Evolutionary conservation across 2,888 invertebrate species (phyloP).

Genomic region (Marasmarcha lunaedactyla): DNA sequence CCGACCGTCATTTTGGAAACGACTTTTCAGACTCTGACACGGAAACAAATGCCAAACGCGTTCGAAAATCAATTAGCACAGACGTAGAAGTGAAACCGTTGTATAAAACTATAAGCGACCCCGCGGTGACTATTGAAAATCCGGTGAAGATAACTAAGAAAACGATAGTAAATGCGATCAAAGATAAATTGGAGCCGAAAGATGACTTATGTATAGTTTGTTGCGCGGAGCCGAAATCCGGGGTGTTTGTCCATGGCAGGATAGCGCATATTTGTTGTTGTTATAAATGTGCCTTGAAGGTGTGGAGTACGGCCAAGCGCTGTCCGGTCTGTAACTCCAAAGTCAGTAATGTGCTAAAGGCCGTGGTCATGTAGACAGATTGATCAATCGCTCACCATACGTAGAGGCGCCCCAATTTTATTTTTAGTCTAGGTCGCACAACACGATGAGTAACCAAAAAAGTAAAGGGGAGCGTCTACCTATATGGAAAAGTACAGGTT

Average conservation of each 20-base stretch:
- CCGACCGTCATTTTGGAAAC: constrained; percentile 30
- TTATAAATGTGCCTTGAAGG: constrained; percentile 76
- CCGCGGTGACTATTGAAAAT: constrained; percentile 36
- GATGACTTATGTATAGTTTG: constrained; percentile 72
- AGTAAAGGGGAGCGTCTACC: too few species aligned
- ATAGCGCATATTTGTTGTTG: constrained; percentile 78
- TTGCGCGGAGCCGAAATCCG: constrained; percentile 72
- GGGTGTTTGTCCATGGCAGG: constrained; percentile 76
- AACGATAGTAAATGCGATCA: constrained; percentile 26
- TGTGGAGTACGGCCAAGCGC: constrained; percentile 72
- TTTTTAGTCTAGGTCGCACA: too few species aligned
- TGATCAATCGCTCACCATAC: too few species aligned
- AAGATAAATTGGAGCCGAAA: constrained; percentile 30
- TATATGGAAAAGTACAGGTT: too few species aligned
- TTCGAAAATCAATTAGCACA: constrained; percentile 10
- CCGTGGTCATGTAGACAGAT: constrained; percentile 61
- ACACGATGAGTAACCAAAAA: too few species aligned
- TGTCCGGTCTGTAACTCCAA: constrained; percentile 79
- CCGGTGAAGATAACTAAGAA: constrained; percentile 25
- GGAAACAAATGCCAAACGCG: constrained; percentile 18
- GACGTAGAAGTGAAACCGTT: constrained; percentile 31
- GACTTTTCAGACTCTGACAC: background rate
- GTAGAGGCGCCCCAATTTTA: too few species aligned
- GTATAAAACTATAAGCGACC: constrained; percentile 53
- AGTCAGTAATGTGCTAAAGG: constrained; percentile 74